These are phyloP conservation scores for Xiphophorus hellerii DNA, from an alignment of 2,113 vertebrate genomes.

Conservation along the genomic window DNA sequence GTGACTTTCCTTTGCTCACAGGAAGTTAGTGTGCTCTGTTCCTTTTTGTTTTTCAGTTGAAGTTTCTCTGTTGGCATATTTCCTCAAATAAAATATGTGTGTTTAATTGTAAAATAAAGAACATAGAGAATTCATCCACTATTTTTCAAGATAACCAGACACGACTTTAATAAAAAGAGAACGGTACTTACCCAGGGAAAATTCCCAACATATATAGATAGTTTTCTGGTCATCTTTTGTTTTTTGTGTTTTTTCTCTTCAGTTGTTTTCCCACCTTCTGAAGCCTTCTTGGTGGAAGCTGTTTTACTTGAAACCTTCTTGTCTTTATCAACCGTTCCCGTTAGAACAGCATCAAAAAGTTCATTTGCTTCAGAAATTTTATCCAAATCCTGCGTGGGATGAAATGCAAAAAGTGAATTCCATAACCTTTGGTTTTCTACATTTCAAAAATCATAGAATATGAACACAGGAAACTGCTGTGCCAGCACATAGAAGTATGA, in stretches of 20 bases:
- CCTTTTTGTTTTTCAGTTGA: too few species aligned
- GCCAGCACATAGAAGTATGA: neutral
- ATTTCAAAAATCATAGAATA: neutral
- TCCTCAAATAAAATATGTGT: too few species aligned
- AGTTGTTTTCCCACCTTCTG: constrained; percentile 76
- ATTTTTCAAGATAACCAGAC: neutral
- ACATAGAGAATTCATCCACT: too few species aligned
- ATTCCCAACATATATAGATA: constrained; percentile 90
- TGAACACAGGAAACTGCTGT: neutral
- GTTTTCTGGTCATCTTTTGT: constrained; percentile 74
- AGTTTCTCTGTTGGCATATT: too few species aligned
- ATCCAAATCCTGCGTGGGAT: constrained; percentile 81
- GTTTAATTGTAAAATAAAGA: too few species aligned
- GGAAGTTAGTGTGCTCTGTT: too few species aligned
- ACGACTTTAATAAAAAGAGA: neutral
- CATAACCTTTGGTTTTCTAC: neutral
- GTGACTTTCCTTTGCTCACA: too few species aligned
- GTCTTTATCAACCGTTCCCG: constrained; percentile 82
- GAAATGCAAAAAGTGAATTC: constrained; percentile 2
- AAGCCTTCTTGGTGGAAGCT: constrained; percentile 47
- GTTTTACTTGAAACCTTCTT: constrained; percentile 35
- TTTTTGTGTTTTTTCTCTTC: constrained; percentile 81
- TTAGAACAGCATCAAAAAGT: constrained; percentile 92
- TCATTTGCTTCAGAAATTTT: constrained; percentile 90
- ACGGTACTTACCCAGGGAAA: constrained; percentile 93